Conservation (phyloP, 2,888 invertebrate genomes). For the Nasonovia ribisnigri region DNA sequence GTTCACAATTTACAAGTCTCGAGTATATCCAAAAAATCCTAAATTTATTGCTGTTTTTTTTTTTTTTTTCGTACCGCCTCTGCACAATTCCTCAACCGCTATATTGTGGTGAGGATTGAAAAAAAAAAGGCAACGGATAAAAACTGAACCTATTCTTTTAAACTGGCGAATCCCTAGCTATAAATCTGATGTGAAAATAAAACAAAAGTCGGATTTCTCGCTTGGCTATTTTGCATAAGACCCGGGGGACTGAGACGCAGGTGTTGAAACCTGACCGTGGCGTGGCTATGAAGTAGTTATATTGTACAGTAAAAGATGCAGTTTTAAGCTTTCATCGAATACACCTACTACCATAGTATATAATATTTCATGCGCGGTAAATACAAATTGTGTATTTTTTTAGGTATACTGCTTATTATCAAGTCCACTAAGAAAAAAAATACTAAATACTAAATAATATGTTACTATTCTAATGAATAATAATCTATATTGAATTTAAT, state of each 20-base stretch:
- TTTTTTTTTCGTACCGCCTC: not conserved
- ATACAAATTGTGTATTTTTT: not conserved
- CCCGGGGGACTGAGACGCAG: conserved; percentile 55
- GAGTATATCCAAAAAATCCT: conserved; percentile 61
- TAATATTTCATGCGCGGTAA: not conserved
- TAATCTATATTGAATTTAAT: not conserved
- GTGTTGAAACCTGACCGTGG: conserved; percentile 60
- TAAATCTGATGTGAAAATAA: conserved; percentile 63
- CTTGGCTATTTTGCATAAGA: conserved; percentile 60
- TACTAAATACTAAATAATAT: not conserved
- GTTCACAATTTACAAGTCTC: conserved; percentile 58
- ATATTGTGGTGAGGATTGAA: conserved; percentile 19
- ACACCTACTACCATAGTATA: not conserved
- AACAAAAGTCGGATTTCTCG: conserved; percentile 62
- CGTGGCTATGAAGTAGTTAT: conserved; percentile 45
- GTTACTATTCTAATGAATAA: too few relatives aligned
- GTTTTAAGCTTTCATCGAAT: conserved; percentile 29
- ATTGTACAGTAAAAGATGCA: conserved; percentile 51
- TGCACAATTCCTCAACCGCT: not conserved
- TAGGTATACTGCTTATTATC: not conserved
- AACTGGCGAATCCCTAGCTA: conserved; percentile 51
- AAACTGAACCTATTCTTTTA: conserved; percentile 57
- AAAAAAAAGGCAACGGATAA: conserved; percentile 50
- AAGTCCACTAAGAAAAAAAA: not conserved
- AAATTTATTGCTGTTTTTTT: conserved; percentile 54